These are phyloP conservation scores for Gouania willdenowi DNA, from an alignment of 2,797 vertebrate genomes.

Conservation along the genomic window DNA sequence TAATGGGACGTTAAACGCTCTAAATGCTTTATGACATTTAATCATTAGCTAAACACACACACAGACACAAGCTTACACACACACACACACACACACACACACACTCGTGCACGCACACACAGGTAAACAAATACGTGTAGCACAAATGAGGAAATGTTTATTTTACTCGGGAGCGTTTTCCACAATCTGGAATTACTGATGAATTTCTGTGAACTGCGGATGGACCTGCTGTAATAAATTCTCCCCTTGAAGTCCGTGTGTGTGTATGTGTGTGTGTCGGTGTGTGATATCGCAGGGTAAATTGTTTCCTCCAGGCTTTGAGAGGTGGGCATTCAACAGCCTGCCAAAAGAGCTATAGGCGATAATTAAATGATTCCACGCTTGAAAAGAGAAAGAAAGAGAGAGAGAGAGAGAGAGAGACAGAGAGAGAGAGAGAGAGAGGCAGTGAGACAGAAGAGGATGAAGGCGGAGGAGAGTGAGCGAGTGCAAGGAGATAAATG, in stretches of 20 bases:
- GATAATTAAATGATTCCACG: constrained; percentile 80
- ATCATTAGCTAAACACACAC: constrained; percentile 48
- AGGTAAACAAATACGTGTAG: constrained; percentile 23
- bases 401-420: constrained; percentile 30
- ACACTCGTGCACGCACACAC: constrained; percentile 11
- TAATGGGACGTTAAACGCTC: constrained; percentile 62
- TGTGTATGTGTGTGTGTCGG: constrained; percentile 27
- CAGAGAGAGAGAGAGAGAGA: constrained; percentile 11
- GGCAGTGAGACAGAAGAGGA: constrained; percentile 19
- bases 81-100: background rate
- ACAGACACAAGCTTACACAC: background rate
- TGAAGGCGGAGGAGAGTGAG: constrained; percentile 16
- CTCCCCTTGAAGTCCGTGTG: constrained; percentile 53
- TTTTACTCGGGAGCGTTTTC: constrained; percentile 41
- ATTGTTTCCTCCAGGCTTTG: constrained; percentile 76
- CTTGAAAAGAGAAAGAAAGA: constrained; percentile 73
- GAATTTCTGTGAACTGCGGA: constrained; percentile 60
- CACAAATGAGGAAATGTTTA: constrained; percentile 39
- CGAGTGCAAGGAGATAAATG: constrained; percentile 36
- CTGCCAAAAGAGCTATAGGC: constrained; percentile 81
- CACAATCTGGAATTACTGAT: constrained; percentile 54
- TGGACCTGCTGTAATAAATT: constrained; percentile 70
- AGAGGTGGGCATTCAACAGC: constrained; percentile 77
- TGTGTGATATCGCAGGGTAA: constrained; percentile 69
- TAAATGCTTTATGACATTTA: constrained; percentile 64